Evolutionary conservation across 2,797 vertebrate species (phyloP).

Genomic region (Cephalopachus bancanus): DNA sequence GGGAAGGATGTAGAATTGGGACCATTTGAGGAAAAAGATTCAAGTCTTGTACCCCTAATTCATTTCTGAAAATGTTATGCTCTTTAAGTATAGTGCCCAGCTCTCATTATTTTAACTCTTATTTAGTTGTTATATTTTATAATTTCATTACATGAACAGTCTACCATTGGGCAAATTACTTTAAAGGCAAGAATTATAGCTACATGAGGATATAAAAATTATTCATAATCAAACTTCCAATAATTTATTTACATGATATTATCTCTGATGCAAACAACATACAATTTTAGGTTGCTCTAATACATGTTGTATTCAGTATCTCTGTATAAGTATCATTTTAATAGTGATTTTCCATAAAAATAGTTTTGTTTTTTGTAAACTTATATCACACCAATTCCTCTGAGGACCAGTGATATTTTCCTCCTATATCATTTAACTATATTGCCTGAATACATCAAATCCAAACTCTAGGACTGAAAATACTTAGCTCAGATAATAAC

Average conservation of each 20-base stretch:
- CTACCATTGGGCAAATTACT: not conserved
- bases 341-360: conserved; percentile 40
- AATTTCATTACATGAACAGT: conserved; percentile 47
- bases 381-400: conserved; percentile 44
- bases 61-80: not conserved
- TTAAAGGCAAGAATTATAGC: conserved; percentile 53
- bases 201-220: conserved; percentile 60
- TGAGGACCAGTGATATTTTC: conserved; percentile 28
- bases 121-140: not conserved
- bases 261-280: conserved; percentile 27
- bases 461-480: conserved; percentile 43
- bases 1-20: not conserved
- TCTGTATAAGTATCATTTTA: conserved; percentile 38
- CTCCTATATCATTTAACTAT: conserved; percentile 30
- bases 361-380: not conserved
- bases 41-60: not conserved
- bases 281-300: conserved; percentile 48
- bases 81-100: not conserved
- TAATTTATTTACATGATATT: conserved; percentile 56
- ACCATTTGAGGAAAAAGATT: conserved; percentile 12
- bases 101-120: conserved; percentile 42
- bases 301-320: conserved; percentile 18
- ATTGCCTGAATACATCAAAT: not conserved
- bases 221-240: conserved; percentile 57
- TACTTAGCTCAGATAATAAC: conserved; percentile 53